Evolutionary conservation across 1,140 invertebrate species (phyloP).

Genomic region (Akabosia matsudoensis): DNA sequence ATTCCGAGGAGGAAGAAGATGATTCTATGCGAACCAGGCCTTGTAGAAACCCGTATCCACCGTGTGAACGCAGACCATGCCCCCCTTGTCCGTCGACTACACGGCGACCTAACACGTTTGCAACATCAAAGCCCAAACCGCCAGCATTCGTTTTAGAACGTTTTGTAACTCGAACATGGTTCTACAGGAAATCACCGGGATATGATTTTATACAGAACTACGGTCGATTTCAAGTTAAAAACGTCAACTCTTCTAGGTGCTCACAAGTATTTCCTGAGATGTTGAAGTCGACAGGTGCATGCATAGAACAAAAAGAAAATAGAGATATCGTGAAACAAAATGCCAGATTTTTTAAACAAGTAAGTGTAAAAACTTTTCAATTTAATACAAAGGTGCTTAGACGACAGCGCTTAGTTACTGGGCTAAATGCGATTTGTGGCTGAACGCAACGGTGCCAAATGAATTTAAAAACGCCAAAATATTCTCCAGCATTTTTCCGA

Average conservation of each 20-base stretch:
- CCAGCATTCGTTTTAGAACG: background rate
- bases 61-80: background rate
- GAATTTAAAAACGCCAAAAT: no score
- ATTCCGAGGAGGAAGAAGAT: background rate
- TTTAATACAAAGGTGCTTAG: background rate
- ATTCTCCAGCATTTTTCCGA: no score
- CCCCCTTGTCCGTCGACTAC: background rate
- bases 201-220: background rate
- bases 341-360: background rate
- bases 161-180: background rate
- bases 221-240: background rate
- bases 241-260: background rate
- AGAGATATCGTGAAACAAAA: constrained; percentile 9
- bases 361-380: background rate
- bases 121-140: background rate
- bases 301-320: background rate
- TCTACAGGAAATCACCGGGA: background rate
- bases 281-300: background rate
- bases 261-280: background rate
- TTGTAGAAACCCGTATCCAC: background rate
- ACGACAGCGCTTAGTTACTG: no score
- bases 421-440: no score
- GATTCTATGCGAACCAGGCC: background rate
- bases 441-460: no score
- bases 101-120: background rate